A percentile compares a stretch with the other conserved stretches of the same genome.
Evolutionary conservation across 2,888 invertebrate species (phyloP).

Genomic region (Cephus nigrinus): DNA sequence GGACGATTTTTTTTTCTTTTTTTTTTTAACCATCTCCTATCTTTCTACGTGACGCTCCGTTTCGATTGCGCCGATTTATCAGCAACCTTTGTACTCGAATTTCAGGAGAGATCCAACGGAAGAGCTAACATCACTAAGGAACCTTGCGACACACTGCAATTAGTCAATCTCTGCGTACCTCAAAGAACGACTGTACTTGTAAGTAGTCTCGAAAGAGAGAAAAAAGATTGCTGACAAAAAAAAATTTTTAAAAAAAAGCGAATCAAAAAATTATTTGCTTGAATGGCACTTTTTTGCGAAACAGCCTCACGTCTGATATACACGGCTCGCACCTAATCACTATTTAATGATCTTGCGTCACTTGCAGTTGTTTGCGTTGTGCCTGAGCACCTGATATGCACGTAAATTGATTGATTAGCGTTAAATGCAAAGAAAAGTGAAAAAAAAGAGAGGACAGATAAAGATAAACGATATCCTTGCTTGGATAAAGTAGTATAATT

Average conservation of each 20-base stretch:
- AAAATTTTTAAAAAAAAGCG: neutral
- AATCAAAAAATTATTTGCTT: neutral
- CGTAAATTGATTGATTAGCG: neutral
- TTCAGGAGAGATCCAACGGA: conserved; percentile 58
- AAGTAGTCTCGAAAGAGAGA: conserved; percentile 44
- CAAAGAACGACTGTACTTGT: conserved; percentile 55
- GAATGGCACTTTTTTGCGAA: neutral
- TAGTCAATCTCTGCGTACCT: conserved; percentile 58
- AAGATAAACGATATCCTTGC: neutral
- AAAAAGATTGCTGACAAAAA: neutral
- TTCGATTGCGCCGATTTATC: neutral
- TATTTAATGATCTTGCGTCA: neutral
- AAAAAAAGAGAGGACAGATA: neutral
- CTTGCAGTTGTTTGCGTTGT: neutral
- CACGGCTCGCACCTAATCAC: conserved; percentile 2
- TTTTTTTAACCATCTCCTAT: neutral
- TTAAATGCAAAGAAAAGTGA: neutral
- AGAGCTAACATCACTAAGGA: conserved; percentile 48
- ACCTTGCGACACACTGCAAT: conserved; percentile 55
- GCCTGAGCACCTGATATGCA: neutral
- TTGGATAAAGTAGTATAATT: neutral
- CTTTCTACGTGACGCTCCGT: neutral
- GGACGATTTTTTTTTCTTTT: neutral
- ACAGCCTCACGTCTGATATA: neutral
- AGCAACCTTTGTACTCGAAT: conserved; percentile 31